Conservation (phyloP, 2,113 vertebrate genomes). For the Epinephelus moara region DNA sequence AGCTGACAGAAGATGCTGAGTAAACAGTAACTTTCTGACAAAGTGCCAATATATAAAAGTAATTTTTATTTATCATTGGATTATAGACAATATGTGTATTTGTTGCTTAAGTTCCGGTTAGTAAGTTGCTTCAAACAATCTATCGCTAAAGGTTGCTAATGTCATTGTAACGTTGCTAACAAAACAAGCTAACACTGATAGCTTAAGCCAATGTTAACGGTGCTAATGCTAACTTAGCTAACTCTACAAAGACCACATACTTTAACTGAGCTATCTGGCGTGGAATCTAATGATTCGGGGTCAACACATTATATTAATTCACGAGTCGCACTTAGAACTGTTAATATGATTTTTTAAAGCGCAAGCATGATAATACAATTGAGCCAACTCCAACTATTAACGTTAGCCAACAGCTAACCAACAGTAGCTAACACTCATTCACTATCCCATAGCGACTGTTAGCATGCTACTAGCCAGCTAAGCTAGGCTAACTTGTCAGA, state of each 20-base stretch:
- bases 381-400: not conserved
- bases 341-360: not conserved
- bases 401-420: constrained; percentile 24
- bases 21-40: not conserved
- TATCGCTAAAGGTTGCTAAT: no score
- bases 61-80: no score
- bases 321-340: fast-evolving
- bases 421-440: constrained; percentile 7
- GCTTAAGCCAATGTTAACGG: not conserved
- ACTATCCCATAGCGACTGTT: not conserved
- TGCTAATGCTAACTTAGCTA: constrained; percentile 20
- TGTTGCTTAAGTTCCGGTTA: not conserved
- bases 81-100: not conserved
- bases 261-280: not conserved
- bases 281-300: fast-evolving
- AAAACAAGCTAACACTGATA: not conserved
- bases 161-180: not conserved
- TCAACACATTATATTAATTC: not conserved
- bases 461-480: constrained; percentile 50
- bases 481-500: constrained; percentile 47
- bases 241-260: not conserved
- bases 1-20: not conserved
- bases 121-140: not conserved
- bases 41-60: not conserved
- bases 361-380: not conserved